phyloP scores from a whole-genome alignment of 2,113 vertebrate species.

The Perccottus glenii region DNA sequence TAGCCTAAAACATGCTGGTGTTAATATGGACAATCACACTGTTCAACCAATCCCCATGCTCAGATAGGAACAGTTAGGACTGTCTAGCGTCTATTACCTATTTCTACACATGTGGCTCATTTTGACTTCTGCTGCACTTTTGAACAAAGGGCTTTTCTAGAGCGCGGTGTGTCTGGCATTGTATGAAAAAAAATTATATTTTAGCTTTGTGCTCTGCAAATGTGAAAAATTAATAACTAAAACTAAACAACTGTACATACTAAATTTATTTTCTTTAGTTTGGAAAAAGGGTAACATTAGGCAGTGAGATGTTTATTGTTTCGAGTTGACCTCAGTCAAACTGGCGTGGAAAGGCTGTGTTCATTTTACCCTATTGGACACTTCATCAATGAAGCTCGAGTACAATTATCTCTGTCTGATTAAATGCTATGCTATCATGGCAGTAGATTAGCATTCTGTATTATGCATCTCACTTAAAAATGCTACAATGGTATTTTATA shows the following conservation, averaged over 20 bases:
- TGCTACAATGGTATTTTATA: slow-evolving; percentile 56
- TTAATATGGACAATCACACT: no score
- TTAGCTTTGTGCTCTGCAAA: slow-evolving; percentile 82
- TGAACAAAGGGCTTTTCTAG: no score
- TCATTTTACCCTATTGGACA: slow-evolving; percentile 69
- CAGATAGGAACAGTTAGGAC: no score
- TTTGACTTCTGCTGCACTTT: no score
- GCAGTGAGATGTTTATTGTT: slow-evolving; percentile 30
- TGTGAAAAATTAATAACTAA: slow-evolving; percentile 81
- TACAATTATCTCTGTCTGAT: slow-evolving; percentile 67
- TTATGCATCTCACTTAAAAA: slow-evolving; percentile 35
- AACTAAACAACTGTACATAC: slow-evolving; percentile 77
- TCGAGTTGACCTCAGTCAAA: slow-evolving; percentile 45
- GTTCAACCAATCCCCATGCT: no score
- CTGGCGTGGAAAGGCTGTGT: slow-evolving; percentile 65
- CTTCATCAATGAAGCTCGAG: slow-evolving; percentile 63
- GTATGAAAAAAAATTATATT: slow-evolving; percentile 82
- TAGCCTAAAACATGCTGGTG: no score
- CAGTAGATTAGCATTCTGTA: slow-evolving; percentile 53
- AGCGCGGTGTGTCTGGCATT: slow-evolving; percentile 13
- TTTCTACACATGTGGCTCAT: no score
- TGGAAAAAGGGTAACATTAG: neutral
- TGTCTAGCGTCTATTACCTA: no score
- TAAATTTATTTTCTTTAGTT: slow-evolving; percentile 5
- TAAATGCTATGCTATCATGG: slow-evolving; percentile 56